These are phyloP conservation scores for Apistogramma diplotaenia DNA, from an alignment of 2,113 vertebrate genomes.

Conservation along the genomic window DNA sequence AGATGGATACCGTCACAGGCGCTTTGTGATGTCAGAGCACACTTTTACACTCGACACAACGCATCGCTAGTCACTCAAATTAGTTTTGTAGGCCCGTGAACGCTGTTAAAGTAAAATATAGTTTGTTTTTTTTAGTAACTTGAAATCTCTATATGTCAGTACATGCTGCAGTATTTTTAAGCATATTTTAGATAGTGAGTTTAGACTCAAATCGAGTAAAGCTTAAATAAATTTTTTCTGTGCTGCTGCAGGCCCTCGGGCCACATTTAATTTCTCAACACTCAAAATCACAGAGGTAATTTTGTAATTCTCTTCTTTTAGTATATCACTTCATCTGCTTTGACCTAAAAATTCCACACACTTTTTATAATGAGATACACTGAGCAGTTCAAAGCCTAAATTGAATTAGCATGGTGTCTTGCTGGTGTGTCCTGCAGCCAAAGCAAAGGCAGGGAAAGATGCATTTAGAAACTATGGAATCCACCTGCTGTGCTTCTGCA, in stretches of 20 bases:
- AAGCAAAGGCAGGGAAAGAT: not conserved
- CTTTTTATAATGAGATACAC: slow-evolving; percentile 28
- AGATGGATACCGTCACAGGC: slow-evolving; percentile 45
- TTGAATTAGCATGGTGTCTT: slow-evolving; percentile 17
- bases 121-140: not conserved
- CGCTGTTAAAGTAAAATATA: not conserved
- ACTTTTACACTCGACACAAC: slow-evolving; percentile 12
- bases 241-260: not conserved
- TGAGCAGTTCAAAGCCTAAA: slow-evolving; percentile 22
- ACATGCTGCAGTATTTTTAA: not conserved
- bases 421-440: not conserved
- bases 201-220: not conserved
- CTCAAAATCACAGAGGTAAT: slow-evolving; percentile 4
- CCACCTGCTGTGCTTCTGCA: not conserved
- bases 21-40: not conserved
- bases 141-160: not conserved
- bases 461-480: slow-evolving; percentile 6
- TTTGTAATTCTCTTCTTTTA: not conserved
- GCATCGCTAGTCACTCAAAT: slow-evolving; percentile 1
- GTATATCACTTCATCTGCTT: slow-evolving; percentile 34
- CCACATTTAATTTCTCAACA: slow-evolving; percentile 17
- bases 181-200: not conserved
- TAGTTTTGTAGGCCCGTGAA: not conserved
- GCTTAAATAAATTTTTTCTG: not conserved
- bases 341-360: slow-evolving; percentile 22